Conservation (phyloP, 2,113 vertebrate species). For the Pantherophis guttatus region DNA sequence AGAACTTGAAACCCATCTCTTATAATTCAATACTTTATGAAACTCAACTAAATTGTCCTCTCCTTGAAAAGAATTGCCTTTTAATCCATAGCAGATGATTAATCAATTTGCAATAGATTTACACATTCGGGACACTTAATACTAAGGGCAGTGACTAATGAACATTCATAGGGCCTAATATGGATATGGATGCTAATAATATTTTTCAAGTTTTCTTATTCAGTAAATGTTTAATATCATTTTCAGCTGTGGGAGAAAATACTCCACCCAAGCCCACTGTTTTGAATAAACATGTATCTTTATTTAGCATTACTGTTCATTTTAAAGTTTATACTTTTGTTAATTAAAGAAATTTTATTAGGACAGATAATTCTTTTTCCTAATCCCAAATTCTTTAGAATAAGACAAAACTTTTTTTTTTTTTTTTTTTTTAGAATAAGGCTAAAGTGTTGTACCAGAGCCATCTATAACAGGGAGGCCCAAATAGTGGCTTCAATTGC, state of each 20-base stretch:
- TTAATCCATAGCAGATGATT: background rate
- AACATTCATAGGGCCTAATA: background rate
- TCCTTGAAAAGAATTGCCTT: background rate
- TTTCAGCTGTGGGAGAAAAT: background rate
- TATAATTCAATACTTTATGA: background rate
- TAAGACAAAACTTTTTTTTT: background rate
- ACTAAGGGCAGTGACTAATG: background rate
- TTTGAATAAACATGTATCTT: constrained; percentile 7
- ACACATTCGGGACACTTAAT: background rate
- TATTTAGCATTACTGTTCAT: background rate
- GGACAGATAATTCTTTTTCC: constrained; percentile 39
- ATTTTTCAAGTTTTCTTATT: constrained; percentile 39
- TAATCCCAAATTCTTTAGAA: constrained; percentile 45
- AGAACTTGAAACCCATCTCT: background rate
- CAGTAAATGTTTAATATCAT: constrained; percentile 26
- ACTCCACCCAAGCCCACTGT: constrained; percentile 11
- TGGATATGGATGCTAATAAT: constrained; percentile 2
- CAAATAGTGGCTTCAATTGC: background rate
- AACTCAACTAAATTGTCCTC: background rate
- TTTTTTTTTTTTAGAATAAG: constrained; percentile 28
- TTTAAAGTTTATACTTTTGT: constrained; percentile 24
- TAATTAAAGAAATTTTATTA: constrained; percentile 48
- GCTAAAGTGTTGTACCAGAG: background rate
- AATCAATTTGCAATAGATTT: background rate
- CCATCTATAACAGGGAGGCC: background rate